Base-by-base conservation (phyloP, 2,797 vertebrate genomes). In the Leptodon cayanensis region DNA sequence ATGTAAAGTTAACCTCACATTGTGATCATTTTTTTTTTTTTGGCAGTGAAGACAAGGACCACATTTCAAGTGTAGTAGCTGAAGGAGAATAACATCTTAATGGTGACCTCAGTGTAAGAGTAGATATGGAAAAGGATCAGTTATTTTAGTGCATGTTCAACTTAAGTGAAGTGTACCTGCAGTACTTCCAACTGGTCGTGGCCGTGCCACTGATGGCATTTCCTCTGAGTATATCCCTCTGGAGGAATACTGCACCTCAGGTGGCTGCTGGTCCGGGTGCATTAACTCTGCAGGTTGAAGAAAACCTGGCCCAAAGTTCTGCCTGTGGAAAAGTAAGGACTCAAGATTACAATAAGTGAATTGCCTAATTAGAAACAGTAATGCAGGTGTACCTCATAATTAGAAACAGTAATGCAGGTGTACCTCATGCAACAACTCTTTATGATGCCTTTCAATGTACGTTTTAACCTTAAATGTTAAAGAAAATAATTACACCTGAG, bases 131-230 rank as follows among this genome's bases (percentile, higher is more conserved):
- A 65, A 86, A 72, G 39, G 20, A 55, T 67, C 57, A 37, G 44
- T 31, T 86, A 62, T 47, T 88, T 73, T 18, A 85, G 37, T 4
- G n/a, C 8, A 65, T 25, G 70, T 85, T 89, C 57, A 76, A 1
- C 74, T 52, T 18, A 35, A 92, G n/a, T 49, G 25, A 74, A 29
- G 13, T 14, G 33, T 98, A 99, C 99, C 99, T 99, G 99, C 98
- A 93, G 99, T 99, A 94, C 99, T 99, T 88, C 99, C 99, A 24
- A 99, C 98, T 25, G 99, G 99, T 29, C 99, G 98, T 16, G 99
- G 99, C 87, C 99, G 98, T 81, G 99, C 99, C 50, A 99, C 99
- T 0, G 99, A 98, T 1, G 99, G 98, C 40, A 98, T 97, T 63
- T 99, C 99, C 40, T 99, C 99, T 1, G 98, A 96, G 79, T 99